Evolutionary conservation across 2,797 vertebrate species (phyloP).

Genomic region (Danio jaintianensis): DNA sequence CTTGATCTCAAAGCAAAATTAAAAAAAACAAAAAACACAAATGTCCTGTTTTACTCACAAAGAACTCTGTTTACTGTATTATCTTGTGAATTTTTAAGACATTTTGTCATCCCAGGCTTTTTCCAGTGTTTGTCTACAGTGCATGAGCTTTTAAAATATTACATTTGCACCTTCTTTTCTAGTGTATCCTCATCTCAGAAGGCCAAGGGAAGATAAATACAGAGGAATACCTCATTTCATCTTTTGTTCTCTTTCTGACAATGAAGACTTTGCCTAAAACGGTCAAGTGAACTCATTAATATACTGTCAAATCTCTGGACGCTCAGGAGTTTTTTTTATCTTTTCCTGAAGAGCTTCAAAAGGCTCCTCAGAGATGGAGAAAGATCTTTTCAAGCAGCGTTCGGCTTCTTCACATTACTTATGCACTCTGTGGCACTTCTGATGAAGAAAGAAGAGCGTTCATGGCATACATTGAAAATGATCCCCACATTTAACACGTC

Average conservation of each 20-base stretch:
- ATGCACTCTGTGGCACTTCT: slow-evolving; percentile 33
- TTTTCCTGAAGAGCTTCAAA: slow-evolving; percentile 46
- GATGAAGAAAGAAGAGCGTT: slow-evolving; percentile 27
- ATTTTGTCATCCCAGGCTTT: not conserved
- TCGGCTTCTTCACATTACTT: slow-evolving; percentile 22
- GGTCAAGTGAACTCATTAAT: slow-evolving; percentile 32
- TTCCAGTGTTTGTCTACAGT: not conserved
- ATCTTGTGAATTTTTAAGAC: too few species aligned
- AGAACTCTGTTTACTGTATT: too few species aligned
- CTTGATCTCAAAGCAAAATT: too few species aligned
- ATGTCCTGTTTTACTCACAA: too few species aligned
- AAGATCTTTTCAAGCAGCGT: slow-evolving; percentile 11
- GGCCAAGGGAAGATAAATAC: slow-evolving; percentile 18
- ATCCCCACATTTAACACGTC: not conserved
- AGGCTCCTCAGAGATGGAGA: slow-evolving; percentile 16
- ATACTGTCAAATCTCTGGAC: slow-evolving; percentile 32
- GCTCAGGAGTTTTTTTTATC: slow-evolving; percentile 4
- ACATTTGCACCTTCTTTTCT: slow-evolving; percentile 2
- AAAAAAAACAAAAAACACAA: too few species aligned
- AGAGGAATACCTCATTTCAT: slow-evolving; percentile 5
- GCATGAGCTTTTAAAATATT: not conserved
- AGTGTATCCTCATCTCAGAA: not conserved
- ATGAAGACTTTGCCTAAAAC: slow-evolving; percentile 5
- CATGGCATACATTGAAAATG: slow-evolving; percentile 11
- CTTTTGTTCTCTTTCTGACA: slow-evolving; percentile 18